These are phyloP conservation scores for Archilochus colubris DNA, from an alignment of 2,113 vertebrate species.

Conservation along the genomic window DNA sequence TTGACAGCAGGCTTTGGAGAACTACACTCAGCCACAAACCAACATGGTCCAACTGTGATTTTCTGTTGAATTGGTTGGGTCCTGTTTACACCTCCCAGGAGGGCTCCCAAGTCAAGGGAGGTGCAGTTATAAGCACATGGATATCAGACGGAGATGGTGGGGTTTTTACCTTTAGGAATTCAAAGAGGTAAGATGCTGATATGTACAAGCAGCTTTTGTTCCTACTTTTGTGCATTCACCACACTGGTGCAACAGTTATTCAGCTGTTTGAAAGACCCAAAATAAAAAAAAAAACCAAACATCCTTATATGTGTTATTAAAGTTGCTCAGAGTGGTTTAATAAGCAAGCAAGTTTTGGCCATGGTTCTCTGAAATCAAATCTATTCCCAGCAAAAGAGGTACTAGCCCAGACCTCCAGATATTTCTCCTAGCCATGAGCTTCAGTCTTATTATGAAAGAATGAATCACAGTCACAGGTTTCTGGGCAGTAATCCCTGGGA, in stretches of 20 bases:
- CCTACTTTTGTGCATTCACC: neutral
- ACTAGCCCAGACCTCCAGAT: neutral
- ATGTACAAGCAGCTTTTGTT: neutral
- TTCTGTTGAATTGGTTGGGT: neutral
- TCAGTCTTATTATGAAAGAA: neutral
- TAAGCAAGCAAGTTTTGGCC: neutral
- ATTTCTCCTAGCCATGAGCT: neutral
- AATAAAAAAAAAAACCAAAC: neutral
- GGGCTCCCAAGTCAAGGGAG: neutral
- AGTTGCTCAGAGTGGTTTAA: neutral
- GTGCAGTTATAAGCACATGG: neutral
- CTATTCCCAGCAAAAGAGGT: neutral
- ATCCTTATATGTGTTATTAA: neutral
- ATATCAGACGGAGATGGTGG: neutral
- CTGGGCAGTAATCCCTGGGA: neutral
- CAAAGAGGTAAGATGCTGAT: neutral
- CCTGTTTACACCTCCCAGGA: neutral
- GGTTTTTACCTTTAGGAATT: neutral
- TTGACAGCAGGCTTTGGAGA: neutral
- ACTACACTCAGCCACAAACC: neutral
- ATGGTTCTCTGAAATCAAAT: neutral
- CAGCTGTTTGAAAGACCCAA: neutral
- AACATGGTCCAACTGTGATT: neutral
- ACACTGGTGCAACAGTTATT: neutral
- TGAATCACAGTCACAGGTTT: slow-evolving; percentile 20